Evolutionary conservation across 64 coral and sea anemone genomes (phyloP), one percentile per base, ranked within the genome.

Genomic region (Montipora foliosa): DNA sequence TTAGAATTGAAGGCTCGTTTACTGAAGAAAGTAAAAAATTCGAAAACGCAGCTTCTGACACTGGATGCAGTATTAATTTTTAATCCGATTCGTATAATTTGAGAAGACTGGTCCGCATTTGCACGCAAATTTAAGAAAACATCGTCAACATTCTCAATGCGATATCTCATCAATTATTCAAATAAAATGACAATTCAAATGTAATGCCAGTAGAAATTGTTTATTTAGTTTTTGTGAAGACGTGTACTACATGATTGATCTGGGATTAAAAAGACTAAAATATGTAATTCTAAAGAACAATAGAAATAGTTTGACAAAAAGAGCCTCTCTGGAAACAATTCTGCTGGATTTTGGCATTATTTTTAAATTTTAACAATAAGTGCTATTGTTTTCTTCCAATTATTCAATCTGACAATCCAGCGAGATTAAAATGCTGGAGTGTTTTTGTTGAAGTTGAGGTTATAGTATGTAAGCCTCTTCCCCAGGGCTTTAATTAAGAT

Each of bases 1-100:
- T 72, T 8, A 21, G 62, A 45, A 17, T 17, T 21, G 66, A 86
- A 71, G 82, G 82, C 82, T 71, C 71, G 82, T 86, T 86, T 86
- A 22, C 66, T 69, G 82, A 71, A 86, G 17, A 48, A 71, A 46
- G 11, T 8, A 57, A 57, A 83, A 44, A 67, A 37, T 48, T 2
- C 61, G 61, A 84, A 47, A 48, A 1, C 44, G 57, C 24, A 37
- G 29, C 7, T 84, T 84, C 68, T 6, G 9, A 6, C 10, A 64
- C 47, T 86, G 12, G 49, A 49, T 10, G 62, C 47, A 58, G 45
- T 69, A 19, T 84, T 7, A 86, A 72, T 49, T 11, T 72, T 86
- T 86, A 51, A 86, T 86, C 3, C 25, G 0, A 12, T 21, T 86
- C 45, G 49, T 47, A 50, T 86, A 8, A 66, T 67, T 6, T 10